Evolutionary conservation across 2,888 invertebrate genomes (phyloP), one percentile per base, ranked within the genome.

Genomic region (Aphodius sticticus): DNA sequence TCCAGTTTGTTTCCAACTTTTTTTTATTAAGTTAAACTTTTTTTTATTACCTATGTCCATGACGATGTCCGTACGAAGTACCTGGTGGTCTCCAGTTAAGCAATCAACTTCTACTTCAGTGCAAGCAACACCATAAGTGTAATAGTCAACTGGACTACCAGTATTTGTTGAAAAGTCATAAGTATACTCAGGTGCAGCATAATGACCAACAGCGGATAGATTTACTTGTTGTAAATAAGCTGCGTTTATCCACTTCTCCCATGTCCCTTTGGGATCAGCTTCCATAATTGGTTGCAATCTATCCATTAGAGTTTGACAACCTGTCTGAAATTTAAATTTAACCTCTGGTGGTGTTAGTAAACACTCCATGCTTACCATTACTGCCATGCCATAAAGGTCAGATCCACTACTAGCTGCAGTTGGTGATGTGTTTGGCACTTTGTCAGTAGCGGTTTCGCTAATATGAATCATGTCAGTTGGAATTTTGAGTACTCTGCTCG

Each of bases 41-140:
- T 2, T 53, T 53, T 53, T 53, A 12, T 70, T 78, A 78, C 80
- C 80, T 83, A 99, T 92, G 90, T 99, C 99, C 98, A 99, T 98
- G 0, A 99, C 97, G 84, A 99, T 98, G 86, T 99, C 97, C 0
- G 96, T 95, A 85, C 95, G 92, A 69, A 97, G 88, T 0, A 98
- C 94, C 90, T 95, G 94, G 89, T 98, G 97, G 87, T 98, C 98
- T 6, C 98, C 98, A 35, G 97, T 98, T 0, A 98, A 91, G 84
- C 97, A 97, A 89, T 98, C 98, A 35, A 98, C 94, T 91, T 98
- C 97, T 0, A 98, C 97, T 88, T 96, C 96, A 0, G 96, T 93
- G 84, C 95, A 95, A 6, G 96, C 96, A 0, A 93, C 96, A 0
- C 98, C 98, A 87, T 92, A 96, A 0, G 97, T 96, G 86, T 92